Percentiles rank a stretch among this genome's conserved stretches.
Evolutionary conservation across 2,797 vertebrate species (phyloP).

Genomic region (Micromesistius poutassou): DNA sequence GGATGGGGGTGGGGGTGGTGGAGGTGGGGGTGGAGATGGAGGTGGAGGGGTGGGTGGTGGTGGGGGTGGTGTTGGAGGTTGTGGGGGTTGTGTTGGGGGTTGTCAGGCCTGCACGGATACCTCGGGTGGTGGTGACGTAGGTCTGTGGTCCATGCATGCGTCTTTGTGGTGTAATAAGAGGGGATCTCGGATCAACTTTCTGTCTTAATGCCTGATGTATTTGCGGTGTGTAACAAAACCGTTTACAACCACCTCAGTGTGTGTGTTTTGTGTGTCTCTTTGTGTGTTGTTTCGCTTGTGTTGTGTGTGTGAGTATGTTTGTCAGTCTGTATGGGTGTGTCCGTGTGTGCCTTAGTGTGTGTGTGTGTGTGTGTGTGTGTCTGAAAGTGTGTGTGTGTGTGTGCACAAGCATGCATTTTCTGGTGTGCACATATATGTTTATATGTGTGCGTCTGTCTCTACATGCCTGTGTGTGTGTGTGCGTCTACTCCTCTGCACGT

Average conservation of each 20-base stretch:
- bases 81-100: background rate
- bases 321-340: background rate
- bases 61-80: background rate
- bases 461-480: background rate
- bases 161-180: background rate
- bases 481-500: background rate
- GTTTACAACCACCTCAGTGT: background rate
- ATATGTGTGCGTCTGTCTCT: background rate
- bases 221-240: background rate
- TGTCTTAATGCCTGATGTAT: background rate
- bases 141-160: background rate
- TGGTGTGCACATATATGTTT: background rate
- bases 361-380: background rate
- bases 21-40: too few species aligned
- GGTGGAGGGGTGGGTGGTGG: too few species aligned
- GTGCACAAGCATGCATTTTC: background rate
- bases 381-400: background rate
- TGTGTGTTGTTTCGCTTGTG: background rate
- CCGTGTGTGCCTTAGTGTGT: background rate
- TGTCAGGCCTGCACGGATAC: background rate
- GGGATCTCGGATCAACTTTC: constrained; percentile 13
- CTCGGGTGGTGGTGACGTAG: constrained; percentile 24
- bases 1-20: too few species aligned
- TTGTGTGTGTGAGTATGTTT: background rate
- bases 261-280: background rate